A percentile compares a stretch with the other conserved stretches of the same genome.
Conservation (phyloP, 2,113 vertebrate genomes). For the Chiloscyllium plagiosum region DNA sequence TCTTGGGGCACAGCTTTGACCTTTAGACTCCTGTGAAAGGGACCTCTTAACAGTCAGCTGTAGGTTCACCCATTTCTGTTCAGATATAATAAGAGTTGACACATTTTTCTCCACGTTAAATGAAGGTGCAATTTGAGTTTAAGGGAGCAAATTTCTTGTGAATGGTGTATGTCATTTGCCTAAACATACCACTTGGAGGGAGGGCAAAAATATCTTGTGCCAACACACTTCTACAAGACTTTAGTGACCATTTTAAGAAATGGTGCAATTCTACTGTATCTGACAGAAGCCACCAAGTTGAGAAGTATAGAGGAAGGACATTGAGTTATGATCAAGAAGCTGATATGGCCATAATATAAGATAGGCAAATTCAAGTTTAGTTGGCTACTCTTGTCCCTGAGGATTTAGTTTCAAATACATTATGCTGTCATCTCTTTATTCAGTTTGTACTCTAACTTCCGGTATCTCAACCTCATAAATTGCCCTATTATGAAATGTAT, state of each 20-base stretch:
- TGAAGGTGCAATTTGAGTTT: background rate
- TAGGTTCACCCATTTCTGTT: background rate
- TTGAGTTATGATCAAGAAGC: background rate
- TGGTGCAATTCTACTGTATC: background rate
- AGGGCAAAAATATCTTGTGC: background rate
- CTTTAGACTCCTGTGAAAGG: background rate
- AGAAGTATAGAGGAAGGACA: background rate
- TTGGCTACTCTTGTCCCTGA: background rate
- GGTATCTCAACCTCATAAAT: background rate
- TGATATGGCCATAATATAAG: background rate
- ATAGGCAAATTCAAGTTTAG: background rate
- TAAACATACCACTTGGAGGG: background rate
- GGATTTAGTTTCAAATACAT: background rate
- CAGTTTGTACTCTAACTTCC: background rate
- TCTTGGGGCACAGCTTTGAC: background rate
- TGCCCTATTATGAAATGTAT: conserved; percentile 7
- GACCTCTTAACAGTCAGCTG: background rate
- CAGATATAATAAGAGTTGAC: background rate
- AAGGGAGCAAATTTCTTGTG: background rate
- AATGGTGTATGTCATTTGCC: background rate
- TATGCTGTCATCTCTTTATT: background rate
- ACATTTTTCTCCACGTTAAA: background rate
- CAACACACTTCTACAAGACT: background rate
- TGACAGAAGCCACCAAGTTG: background rate
- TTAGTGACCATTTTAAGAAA: background rate